Conservation (phyloP, 2,888 invertebrate species). For the Leptopilina syphax region DNA sequence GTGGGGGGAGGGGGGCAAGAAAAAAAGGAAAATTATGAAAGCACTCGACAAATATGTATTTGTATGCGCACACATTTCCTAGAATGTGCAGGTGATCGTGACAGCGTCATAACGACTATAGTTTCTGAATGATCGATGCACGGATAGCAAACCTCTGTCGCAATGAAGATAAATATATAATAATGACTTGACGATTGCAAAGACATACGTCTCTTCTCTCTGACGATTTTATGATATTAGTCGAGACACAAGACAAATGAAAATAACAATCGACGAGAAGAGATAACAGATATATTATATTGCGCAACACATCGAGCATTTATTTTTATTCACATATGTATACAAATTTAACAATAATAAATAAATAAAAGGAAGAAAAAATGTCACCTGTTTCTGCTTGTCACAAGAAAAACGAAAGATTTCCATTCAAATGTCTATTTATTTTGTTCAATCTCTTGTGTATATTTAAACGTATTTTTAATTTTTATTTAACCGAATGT, state of each 20-base stretch:
- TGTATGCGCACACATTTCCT: too few species aligned
- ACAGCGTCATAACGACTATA: constrained; percentile 13
- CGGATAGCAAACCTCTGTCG: constrained; percentile 14
- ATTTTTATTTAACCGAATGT: too few species aligned
- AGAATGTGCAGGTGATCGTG: not conserved
- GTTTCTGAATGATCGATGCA: constrained; percentile 20
- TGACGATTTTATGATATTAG: constrained; percentile 6
- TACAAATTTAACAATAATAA: too few species aligned
- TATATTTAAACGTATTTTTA: too few species aligned
- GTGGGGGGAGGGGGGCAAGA: too few species aligned
- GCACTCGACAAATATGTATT: not conserved
- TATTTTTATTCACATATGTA: too few species aligned
- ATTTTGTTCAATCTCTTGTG: too few species aligned
- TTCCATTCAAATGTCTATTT: too few species aligned
- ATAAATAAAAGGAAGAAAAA: too few species aligned
- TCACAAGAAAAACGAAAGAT: too few species aligned
- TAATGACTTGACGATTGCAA: constrained; percentile 19
- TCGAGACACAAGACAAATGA: not conserved
- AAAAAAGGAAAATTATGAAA: constrained; percentile 1
- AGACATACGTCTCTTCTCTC: not conserved
- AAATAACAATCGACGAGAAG: constrained; percentile 4
- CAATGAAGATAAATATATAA: constrained; percentile 19
- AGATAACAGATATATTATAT: not conserved
- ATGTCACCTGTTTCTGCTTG: too few species aligned
- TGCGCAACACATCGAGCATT: too few species aligned